These are phyloP conservation scores for Drosophila biarmipes DNA, from an alignment of 1,140 invertebrate species.

Conservation along the genomic window DNA sequence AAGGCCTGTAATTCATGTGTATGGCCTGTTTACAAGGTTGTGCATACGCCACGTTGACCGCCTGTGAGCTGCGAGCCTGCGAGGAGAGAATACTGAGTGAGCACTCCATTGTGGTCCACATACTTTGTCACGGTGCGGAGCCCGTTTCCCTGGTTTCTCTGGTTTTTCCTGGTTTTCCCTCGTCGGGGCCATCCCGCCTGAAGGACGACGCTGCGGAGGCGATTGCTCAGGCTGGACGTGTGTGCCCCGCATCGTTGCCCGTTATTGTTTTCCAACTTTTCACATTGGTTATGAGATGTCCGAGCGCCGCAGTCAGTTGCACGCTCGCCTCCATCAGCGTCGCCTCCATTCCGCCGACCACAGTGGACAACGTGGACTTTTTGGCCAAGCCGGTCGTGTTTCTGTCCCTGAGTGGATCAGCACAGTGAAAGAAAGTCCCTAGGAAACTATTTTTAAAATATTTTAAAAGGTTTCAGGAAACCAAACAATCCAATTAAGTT, in stretches of 20 bases:
- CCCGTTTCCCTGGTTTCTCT: background rate
- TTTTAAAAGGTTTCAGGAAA: background rate
- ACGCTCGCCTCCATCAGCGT: slow-evolving; percentile 14
- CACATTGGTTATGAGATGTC: slow-evolving; percentile 59
- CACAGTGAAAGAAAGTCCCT: background rate
- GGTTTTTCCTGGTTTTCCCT: background rate
- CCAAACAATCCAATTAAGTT: no score
- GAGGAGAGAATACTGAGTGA: slow-evolving; percentile 29
- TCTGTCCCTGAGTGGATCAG: background rate
- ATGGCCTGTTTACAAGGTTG: slow-evolving; percentile 28
- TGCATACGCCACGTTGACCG: slow-evolving; percentile 42
- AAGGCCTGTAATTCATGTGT: slow-evolving; percentile 52
- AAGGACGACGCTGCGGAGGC: slow-evolving; percentile 8
- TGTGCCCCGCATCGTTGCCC: slow-evolving; percentile 22
- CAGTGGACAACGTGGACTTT: slow-evolving; percentile 38
- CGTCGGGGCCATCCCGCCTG: slow-evolving; percentile 10
- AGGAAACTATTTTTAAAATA: no score
- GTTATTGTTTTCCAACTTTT: slow-evolving; percentile 58
- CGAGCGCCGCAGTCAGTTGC: slow-evolving; percentile 46
- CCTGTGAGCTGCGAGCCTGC: background rate
- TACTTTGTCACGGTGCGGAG: slow-evolving; percentile 26
- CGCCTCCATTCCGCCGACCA: slow-evolving; percentile 27
- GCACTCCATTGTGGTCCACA: slow-evolving; percentile 6
- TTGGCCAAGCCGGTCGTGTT: slow-evolving; percentile 32
- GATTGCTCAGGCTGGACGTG: slow-evolving; percentile 27